Evolutionary conservation across 2,797 vertebrate species (phyloP).

Genomic region (Pseudotriccus pelzelni): DNA sequence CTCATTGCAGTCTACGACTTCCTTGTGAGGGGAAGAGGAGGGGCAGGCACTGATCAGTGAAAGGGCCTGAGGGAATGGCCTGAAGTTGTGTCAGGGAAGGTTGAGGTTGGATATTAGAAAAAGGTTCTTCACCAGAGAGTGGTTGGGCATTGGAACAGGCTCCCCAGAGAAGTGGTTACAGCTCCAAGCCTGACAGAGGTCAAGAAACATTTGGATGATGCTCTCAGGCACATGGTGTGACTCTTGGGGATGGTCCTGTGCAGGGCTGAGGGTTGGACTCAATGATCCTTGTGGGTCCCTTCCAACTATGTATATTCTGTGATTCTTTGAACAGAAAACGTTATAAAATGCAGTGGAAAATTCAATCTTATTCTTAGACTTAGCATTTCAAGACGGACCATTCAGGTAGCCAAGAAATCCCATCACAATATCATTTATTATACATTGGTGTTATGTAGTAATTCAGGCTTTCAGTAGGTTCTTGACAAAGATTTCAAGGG

Average conservation of each 20-base stretch:
- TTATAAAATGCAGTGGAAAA: not conserved
- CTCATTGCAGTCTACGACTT: not conserved
- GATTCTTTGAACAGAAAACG: not conserved
- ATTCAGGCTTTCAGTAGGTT: not conserved
- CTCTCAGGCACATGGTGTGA: not conserved
- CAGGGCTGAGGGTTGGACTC: not conserved
- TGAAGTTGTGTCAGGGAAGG: not conserved
- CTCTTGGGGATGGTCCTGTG: not conserved
- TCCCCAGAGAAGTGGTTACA: not conserved
- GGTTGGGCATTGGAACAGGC: not conserved
- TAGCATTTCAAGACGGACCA: not conserved
- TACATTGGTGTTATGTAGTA: not conserved
- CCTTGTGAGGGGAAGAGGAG: not conserved
- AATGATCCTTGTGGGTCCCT: not conserved
- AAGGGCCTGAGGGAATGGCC: not conserved
- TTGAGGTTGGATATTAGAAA: not conserved
- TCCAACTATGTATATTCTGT: not conserved
- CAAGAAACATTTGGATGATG: rapidly evolving
- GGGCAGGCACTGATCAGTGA: not conserved
- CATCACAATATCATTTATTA: not conserved
- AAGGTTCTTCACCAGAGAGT: not conserved
- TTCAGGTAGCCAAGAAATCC: not conserved
- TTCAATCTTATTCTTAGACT: not conserved
- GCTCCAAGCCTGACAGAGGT: not conserved
- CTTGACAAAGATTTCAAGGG: not conserved